These are phyloP conservation scores for Cephus runcator DNA, from an alignment of 2,888 invertebrate species.

Conservation along the genomic window DNA sequence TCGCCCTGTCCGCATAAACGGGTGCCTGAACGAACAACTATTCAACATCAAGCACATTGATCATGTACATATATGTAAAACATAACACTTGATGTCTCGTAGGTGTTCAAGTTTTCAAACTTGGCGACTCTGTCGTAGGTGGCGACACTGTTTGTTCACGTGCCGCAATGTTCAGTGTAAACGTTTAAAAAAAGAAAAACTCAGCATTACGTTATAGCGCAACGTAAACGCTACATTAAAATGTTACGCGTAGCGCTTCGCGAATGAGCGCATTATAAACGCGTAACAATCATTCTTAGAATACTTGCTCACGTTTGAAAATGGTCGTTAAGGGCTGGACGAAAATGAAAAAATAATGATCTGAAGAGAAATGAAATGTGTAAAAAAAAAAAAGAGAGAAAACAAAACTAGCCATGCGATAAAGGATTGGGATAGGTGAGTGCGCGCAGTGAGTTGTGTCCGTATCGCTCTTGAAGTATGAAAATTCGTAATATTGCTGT, in stretches of 20 bases:
- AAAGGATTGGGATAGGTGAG: slow-evolving; percentile 6
- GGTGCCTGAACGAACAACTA: slow-evolving; percentile 7
- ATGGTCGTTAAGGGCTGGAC: slow-evolving; percentile 20
- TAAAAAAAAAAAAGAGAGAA: background rate
- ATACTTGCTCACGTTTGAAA: slow-evolving; percentile 31
- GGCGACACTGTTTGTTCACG: background rate
- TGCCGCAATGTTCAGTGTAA: slow-evolving; percentile 2
- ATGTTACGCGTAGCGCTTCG: slow-evolving; percentile 1
- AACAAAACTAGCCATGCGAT: slow-evolving; percentile 15
- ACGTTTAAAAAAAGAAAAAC: background rate
- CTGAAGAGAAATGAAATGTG: slow-evolving; percentile 8
- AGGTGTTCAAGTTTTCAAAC: slow-evolving; percentile 9
- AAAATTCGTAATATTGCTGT: slow-evolving; percentile 37
- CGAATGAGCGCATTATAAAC: background rate
- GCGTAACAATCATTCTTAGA: slow-evolving; percentile 16
- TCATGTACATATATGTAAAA: slow-evolving; percentile 10
- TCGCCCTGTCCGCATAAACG: background rate
- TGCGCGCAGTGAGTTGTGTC: background rate
- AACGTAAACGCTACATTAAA: background rate
- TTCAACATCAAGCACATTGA: background rate
- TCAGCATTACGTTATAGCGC: background rate
- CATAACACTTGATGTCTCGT: slow-evolving; percentile 19
- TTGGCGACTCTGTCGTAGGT: background rate
- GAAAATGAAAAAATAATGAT: slow-evolving; percentile 3
- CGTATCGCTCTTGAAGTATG: slow-evolving; percentile 3